These are phyloP conservation scores for Telenomus remus DNA, from an alignment of 1,140 invertebrate species.

Conservation along the genomic window DNA sequence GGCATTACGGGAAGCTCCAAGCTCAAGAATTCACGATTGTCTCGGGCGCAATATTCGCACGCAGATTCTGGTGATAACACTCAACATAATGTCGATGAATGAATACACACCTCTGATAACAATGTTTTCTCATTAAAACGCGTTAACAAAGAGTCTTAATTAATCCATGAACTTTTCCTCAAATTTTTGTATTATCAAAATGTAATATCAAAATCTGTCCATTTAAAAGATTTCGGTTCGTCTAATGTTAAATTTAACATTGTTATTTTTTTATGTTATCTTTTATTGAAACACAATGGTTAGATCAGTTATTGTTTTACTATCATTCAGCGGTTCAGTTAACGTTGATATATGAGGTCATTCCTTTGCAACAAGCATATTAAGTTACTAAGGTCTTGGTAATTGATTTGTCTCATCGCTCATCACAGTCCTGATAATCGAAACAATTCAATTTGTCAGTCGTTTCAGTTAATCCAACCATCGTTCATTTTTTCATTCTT, in stretches of 20 bases:
- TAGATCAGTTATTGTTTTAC: background rate
- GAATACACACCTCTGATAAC: no score
- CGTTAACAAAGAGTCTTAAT: no score
- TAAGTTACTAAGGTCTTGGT: background rate
- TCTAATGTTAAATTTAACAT: background rate
- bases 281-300: background rate
- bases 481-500: background rate
- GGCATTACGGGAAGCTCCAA: conserved; percentile 40
- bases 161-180: no score
- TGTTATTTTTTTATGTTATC: background rate
- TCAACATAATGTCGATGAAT: conserved; percentile 9
- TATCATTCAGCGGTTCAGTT: background rate
- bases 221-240: no score
- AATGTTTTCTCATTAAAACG: conserved; percentile 27
- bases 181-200: no score
- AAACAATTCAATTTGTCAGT: background rate
- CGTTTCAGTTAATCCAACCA: background rate
- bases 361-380: background rate
- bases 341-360: background rate
- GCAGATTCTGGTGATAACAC: conserved; percentile 33
- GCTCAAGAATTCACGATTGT: conserved; percentile 42
- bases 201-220: no score
- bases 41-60: conserved; percentile 40
- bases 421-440: background rate
- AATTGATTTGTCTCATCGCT: background rate